Conservation (phyloP, 2,797 vertebrate species). For the Takifugu rubripes region DNA sequence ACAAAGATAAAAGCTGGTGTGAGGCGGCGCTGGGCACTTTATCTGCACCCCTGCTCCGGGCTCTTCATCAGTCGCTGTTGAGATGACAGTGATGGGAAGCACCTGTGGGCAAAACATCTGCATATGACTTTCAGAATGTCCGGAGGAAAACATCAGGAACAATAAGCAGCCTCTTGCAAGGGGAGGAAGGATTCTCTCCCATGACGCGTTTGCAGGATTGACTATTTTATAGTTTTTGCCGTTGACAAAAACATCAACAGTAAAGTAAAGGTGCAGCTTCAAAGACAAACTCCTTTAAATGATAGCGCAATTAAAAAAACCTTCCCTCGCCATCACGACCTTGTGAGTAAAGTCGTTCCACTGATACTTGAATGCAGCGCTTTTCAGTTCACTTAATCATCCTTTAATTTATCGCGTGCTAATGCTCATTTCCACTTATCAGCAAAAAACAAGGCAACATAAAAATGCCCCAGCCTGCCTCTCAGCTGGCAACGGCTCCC, state of each 20-base stretch:
- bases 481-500: conserved; percentile 42
- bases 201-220: no score
- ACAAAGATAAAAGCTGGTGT: conserved; percentile 19
- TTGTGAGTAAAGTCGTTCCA: conserved; percentile 33
- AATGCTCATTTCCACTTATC: conserved; percentile 36
- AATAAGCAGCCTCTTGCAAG: conserved; percentile 12
- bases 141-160: conserved; percentile 7
- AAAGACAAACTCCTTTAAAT: conserved; percentile 28
- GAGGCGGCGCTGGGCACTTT: conserved; percentile 16
- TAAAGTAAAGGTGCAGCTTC: conserved; percentile 25
- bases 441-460: conserved; percentile 12
- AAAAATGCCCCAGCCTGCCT: conserved; percentile 15
- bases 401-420: conserved; percentile 36
- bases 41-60: conserved; percentile 11
- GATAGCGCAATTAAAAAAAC: conserved; percentile 46
- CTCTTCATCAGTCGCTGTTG: conserved; percentile 36
- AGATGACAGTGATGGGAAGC: conserved; percentile 48
- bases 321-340: conserved; percentile 18
- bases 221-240: no score
- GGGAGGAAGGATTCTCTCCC: no score
- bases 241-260: neutral
- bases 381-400: conserved; percentile 48
- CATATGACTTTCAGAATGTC: conserved; percentile 40
- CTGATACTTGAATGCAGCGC: conserved; percentile 45
- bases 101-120: conserved; percentile 41